Conservation (phyloP, 2,113 vertebrate species). For the Beaufortia kweichowensis region DNA sequence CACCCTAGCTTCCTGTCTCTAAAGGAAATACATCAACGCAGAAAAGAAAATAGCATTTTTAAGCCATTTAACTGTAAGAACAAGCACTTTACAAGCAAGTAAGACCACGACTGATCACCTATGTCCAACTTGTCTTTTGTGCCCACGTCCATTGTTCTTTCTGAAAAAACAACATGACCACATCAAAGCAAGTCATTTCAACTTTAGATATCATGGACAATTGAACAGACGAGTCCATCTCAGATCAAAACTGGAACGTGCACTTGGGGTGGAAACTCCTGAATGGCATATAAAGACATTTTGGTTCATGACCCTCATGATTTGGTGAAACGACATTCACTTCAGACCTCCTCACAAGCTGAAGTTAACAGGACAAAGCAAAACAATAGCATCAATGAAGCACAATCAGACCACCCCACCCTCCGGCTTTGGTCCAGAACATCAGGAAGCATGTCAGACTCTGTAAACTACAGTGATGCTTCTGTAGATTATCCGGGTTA, state of each 20-base stretch:
- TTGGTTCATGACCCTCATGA: too few relatives aligned
- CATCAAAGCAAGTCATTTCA: too few relatives aligned
- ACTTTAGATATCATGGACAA: too few relatives aligned
- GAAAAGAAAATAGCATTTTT: neutral
- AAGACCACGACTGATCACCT: neutral
- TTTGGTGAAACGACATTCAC: too few relatives aligned
- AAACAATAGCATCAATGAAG: neutral
- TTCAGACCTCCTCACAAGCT: neutral
- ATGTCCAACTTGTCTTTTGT: neutral
- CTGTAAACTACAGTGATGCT: conserved; percentile 2
- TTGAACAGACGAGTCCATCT: too few relatives aligned
- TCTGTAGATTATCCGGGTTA: neutral
- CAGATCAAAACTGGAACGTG: too few relatives aligned
- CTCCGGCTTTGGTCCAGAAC: neutral
- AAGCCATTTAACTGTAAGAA: neutral
- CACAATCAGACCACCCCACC: neutral
- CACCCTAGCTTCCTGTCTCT: neutral
- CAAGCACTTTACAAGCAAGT: neutral
- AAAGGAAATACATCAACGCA: neutral
- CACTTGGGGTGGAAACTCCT: too few relatives aligned
- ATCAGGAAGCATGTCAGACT: conserved; percentile 16
- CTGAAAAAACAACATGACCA: neutral
- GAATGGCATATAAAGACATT: too few relatives aligned
- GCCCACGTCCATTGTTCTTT: neutral
- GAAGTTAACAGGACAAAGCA: neutral